Evolutionary conservation across 2,888 invertebrate genomes (phyloP).

Genomic region (Baronia brevicornis): DNA sequence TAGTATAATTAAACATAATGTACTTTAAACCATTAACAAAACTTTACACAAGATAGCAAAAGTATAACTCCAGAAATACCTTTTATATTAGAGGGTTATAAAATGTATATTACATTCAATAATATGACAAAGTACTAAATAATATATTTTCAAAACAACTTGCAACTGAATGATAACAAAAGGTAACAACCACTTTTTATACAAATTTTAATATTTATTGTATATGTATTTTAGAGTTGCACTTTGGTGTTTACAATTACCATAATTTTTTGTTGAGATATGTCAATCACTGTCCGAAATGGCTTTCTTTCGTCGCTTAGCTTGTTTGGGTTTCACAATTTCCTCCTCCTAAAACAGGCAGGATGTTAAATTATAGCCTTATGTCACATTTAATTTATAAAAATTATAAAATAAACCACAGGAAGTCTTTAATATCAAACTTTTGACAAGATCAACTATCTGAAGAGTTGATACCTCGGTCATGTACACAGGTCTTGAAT

Average conservation of each 20-base stretch:
- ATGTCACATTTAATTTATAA: no score
- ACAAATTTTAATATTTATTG: conserved; percentile 55
- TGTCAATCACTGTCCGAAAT: conserved; percentile 95
- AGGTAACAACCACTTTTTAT: conserved; percentile 32
- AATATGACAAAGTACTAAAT: conserved; percentile 29
- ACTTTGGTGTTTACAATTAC: conserved; percentile 71
- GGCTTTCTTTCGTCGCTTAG: conserved; percentile 93
- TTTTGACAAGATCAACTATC: no score
- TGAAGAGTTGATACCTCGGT: no score
- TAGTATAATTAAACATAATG: no score
- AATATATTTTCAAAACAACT: no score
- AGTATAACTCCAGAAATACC: conserved; percentile 13
- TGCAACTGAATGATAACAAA: conserved; percentile 34
- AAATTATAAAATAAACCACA: conserved; percentile 9
- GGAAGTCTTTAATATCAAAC: no score
- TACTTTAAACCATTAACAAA: conserved; percentile 7
- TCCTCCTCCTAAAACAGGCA: conserved; percentile 85
- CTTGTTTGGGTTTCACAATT: conserved; percentile 91
- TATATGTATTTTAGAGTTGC: conserved; percentile 71
- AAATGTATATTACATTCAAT: no score
- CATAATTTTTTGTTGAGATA: conserved; percentile 53
- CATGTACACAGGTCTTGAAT: no score
- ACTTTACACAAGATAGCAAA: conserved; percentile 8
- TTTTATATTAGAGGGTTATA: no score
- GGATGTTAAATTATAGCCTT: conserved; percentile 7